Percentiles rank a stretch among this genome's conserved stretches.
These are phyloP conservation scores for Pheosia gnoma DNA, from an alignment of 2,888 invertebrate species.

Conservation along the genomic window DNA sequence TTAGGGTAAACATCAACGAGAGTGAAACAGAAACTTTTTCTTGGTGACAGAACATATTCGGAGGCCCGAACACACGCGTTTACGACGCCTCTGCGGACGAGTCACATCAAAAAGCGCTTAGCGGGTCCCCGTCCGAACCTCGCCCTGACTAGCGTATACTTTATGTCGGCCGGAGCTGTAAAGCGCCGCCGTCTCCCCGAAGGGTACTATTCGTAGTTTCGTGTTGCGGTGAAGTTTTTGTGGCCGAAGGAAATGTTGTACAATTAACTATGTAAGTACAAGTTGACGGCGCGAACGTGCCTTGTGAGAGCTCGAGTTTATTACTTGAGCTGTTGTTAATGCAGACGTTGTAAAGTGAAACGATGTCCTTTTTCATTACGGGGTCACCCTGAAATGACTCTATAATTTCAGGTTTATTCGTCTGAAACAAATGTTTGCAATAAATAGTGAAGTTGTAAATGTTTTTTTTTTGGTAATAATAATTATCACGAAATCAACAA, in stretches of 20 bases:
- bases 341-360: constrained; percentile 29
- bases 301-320: constrained; percentile 41
- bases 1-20: constrained; percentile 44
- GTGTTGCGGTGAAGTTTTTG: constrained; percentile 47
- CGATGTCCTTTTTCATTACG: constrained; percentile 35
- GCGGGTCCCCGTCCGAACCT: constrained; percentile 58
- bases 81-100: constrained; percentile 57
- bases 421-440: background rate
- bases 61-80: constrained; percentile 52
- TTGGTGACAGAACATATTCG: constrained; percentile 37
- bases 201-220: constrained; percentile 45
- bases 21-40: constrained; percentile 50
- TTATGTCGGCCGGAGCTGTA: constrained; percentile 57
- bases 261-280: constrained; percentile 50
- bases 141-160: constrained; percentile 49
- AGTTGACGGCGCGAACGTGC: constrained; percentile 45
- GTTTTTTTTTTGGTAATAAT: background rate
- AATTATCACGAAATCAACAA: no score
- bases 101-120: constrained; percentile 74
- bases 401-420: constrained; percentile 1
- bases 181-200: constrained; percentile 50
- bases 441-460: background rate
- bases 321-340: constrained; percentile 35
- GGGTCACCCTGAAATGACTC: constrained; percentile 9
- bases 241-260: constrained; percentile 39